Evolutionary conservation across 2,113 vertebrate genomes (phyloP), one percentile per base, ranked within the genome.

Genomic region (Aegotheles bennettii): DNA sequence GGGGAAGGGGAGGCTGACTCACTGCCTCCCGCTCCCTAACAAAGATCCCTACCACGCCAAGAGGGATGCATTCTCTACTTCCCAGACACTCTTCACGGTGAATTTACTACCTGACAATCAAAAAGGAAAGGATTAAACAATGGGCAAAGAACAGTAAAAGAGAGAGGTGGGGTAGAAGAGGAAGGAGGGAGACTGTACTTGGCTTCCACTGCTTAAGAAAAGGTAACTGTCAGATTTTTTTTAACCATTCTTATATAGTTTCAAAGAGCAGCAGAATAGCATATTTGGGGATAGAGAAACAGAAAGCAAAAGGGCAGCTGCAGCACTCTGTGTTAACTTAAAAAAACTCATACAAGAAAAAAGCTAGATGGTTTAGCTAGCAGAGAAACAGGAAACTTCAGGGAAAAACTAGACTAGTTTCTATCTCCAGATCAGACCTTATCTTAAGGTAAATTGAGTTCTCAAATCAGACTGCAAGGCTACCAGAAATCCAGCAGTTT

Each of bases 61-160:
- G 45, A 53, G n/a, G 50, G 45, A 24, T 0, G 12, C n/a, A 36
- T 90, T 95, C 69, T 36, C 28, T 16, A 71, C 67, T 48, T n/a
- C 47, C 51, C 68, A 59, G 38, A 68, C 33, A 16, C 35, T 87
- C 90, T 88, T 88, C 85, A 81, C 25, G 84, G 83, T 84, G 83
- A 87, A 95, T 95, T 96, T 93, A 84, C 81, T 25, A 63, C 57
- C 60, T 88, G 77, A 69, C 71, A 81, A 69, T 88, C 77, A 91
- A 88, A 87, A 93, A 48, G 80, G 36, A 76, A 85, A 90, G 53
- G 74, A 53, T 29, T 50, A n/a, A 91, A 91, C 71, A 93, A 69
- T 28, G 25, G 56, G 23, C 2, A 2, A 92, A 83, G 43, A 21
- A 11, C 0, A 59, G 33, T 16, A 67, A 63, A 80, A 59, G 26